Evolutionary conservation across 1,140 invertebrate genomes (phyloP).

Genomic region (Scaptomyza graminum): DNA sequence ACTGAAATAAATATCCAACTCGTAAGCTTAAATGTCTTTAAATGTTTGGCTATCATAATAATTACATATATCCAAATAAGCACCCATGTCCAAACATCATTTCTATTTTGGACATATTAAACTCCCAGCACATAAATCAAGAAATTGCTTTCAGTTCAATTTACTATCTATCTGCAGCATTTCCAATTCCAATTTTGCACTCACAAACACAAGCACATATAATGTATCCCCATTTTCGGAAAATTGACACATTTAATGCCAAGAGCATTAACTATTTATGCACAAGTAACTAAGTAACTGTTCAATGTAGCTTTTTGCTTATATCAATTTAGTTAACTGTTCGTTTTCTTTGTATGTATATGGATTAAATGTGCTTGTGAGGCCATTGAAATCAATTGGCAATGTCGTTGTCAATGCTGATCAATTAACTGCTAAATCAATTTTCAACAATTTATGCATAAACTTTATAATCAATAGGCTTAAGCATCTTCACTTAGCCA

Average conservation of each 20-base stretch:
- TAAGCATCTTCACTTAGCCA: constrained; percentile 41
- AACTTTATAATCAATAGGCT: constrained; percentile 79
- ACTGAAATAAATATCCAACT: neutral
- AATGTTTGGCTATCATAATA: neutral
- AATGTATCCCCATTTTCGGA: neutral
- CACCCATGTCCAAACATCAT: neutral
- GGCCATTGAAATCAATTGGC: constrained; percentile 32
- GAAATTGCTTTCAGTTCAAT: constrained; percentile 2
- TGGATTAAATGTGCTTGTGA: neutral
- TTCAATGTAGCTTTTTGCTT: constrained; percentile 12
- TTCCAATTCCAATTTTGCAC: neutral
- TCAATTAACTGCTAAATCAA: constrained; percentile 81
- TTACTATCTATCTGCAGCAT: neutral
- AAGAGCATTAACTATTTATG: constrained; percentile 34
- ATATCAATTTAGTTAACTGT: constrained; percentile 20
- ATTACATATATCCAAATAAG: neutral
- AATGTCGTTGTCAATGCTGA: constrained; percentile 55
- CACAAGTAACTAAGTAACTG: neutral
- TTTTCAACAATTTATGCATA: constrained; percentile 80
- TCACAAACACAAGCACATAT: neutral
- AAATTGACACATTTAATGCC: constrained; percentile 21
- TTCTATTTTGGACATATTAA: neutral
- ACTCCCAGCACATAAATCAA: constrained; percentile 1
- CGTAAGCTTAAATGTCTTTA: neutral
- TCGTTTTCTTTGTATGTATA: too few relatives aligned